phyloP scores from a whole-genome alignment of 2,888 invertebrate species.

The Drosophila cracens region DNA sequence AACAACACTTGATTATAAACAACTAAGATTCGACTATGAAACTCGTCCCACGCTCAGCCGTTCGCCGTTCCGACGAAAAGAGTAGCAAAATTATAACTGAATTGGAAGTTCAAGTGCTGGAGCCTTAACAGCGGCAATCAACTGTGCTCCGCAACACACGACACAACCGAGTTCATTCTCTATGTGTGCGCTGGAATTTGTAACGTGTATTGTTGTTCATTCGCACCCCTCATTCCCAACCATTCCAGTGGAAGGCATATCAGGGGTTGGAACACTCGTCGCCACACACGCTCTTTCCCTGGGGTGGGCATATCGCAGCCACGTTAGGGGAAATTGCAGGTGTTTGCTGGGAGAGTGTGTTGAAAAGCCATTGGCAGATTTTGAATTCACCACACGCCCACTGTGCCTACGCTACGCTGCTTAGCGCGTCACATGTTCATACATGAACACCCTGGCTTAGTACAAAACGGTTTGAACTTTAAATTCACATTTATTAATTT shows the following conservation, averaged over 20 bases:
- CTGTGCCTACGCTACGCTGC: neutral
- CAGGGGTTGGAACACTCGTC: constrained; percentile 41
- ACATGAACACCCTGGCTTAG: neutral
- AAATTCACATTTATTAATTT: constrained; percentile 9
- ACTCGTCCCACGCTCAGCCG: constrained; percentile 57
- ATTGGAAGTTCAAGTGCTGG: constrained; percentile 81
- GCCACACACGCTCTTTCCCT: neutral
- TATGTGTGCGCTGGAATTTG: constrained; percentile 70
- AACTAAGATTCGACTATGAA: constrained; percentile 39
- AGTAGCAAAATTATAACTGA: constrained; percentile 83
- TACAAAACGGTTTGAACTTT: constrained; percentile 4
- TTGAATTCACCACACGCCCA: neutral
- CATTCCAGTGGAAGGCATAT: constrained; percentile 46
- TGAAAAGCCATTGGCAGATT: constrained; percentile 30
- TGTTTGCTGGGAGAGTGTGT: constrained; percentile 14
- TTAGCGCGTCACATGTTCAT: neutral
- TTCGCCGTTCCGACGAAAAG: constrained; percentile 79
- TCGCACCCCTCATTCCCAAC: constrained; percentile 21
- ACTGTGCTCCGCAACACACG: constrained; percentile 45
- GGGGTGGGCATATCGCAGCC: constrained; percentile 30
- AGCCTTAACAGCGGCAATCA: constrained; percentile 71
- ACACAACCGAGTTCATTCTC: constrained; percentile 61
- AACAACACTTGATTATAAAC: constrained; percentile 34
- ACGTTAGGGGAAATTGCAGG: constrained; percentile 37
- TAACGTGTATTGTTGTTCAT: constrained; percentile 28